A percentile compares a stretch with the other conserved stretches of the same genome.
phyloP scores from a whole-genome alignment of 2,113 vertebrate genomes.

The Ictidomys tridecemlineatus region DNA sequence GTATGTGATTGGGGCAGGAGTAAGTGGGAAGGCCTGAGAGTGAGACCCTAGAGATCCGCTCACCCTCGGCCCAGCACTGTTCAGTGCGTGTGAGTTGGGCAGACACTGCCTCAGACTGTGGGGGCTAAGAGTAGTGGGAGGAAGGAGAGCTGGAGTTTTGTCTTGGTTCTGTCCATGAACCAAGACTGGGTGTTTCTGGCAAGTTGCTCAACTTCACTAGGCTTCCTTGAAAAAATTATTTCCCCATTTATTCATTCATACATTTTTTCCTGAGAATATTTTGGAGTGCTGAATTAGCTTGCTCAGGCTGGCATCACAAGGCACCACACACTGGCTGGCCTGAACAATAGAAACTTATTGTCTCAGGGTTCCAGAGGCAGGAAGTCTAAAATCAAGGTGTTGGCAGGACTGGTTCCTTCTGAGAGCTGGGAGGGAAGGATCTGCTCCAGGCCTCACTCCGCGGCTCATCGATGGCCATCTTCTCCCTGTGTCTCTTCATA shows the following conservation, averaged over 20 bases:
- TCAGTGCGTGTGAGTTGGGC: neutral
- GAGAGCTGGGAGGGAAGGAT: neutral
- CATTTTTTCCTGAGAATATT: slow-evolving; percentile 35
- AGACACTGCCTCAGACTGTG: neutral
- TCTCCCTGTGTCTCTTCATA: neutral
- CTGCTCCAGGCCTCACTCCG: neutral
- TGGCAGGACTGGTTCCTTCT: neutral
- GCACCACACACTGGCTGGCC: neutral
- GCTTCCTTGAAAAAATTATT: slow-evolving; percentile 43
- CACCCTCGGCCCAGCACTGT: neutral
- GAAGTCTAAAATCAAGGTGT: neutral
- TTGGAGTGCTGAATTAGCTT: neutral
- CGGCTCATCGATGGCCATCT: neutral
- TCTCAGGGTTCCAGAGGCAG: neutral
- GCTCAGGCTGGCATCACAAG: neutral
- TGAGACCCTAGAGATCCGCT: neutral
- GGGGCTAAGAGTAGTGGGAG: neutral
- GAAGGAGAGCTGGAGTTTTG: neutral
- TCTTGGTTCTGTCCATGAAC: neutral
- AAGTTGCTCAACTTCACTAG: neutral
- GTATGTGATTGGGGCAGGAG: neutral
- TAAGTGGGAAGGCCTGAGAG: neutral
- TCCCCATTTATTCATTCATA: neutral
- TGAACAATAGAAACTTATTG: neutral
- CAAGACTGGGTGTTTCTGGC: neutral